Percentiles rank a stretch among this genome's conserved stretches.
Conservation (phyloP, 2,888 invertebrate genomes). For the Polymixis lichenea region DNA sequence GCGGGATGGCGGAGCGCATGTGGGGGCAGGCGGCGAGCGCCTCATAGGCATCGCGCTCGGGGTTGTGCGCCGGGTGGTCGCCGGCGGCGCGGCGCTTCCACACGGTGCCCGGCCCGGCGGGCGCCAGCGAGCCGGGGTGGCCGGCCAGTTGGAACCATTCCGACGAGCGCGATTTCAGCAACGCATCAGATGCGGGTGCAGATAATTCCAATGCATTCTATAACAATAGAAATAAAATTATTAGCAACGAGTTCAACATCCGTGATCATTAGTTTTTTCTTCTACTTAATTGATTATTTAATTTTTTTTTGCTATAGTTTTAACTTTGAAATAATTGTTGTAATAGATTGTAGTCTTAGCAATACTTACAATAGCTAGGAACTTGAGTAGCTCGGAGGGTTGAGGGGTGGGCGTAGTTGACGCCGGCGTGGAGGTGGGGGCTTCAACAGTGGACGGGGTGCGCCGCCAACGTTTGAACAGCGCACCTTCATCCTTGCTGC, state of each 20-base stretch:
- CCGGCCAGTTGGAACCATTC: conserved; percentile 98
- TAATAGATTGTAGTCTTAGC: not conserved
- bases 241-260: conserved; percentile 39
- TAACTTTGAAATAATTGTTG: not conserved
- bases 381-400: conserved; percentile 91
- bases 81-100: conserved; percentile 96
- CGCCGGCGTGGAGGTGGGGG: conserved; percentile 73
- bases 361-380: conserved; percentile 94
- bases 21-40: conserved; percentile 94
- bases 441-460: conserved; percentile 76
- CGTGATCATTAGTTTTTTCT: not conserved
- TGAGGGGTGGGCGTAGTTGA: conserved; percentile 75
- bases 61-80: conserved; percentile 93
- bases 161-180: conserved; percentile 93
- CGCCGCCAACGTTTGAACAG: conserved; percentile 88
- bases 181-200: conserved; percentile 96
- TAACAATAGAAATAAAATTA: conserved; percentile 79
- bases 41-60: conserved; percentile 95
- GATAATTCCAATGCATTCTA: conserved; percentile 98
- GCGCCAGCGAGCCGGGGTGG: conserved; percentile 97
- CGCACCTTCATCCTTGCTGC: conserved; percentile 85
- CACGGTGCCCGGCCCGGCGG: conserved; percentile 97
- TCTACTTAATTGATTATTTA: not conserved
- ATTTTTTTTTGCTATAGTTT: not conserved
- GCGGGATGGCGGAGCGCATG: conserved; percentile 94